phyloP scores from a whole-genome alignment of 2,113 vertebrate species.

The Petroica traversi region DNA sequence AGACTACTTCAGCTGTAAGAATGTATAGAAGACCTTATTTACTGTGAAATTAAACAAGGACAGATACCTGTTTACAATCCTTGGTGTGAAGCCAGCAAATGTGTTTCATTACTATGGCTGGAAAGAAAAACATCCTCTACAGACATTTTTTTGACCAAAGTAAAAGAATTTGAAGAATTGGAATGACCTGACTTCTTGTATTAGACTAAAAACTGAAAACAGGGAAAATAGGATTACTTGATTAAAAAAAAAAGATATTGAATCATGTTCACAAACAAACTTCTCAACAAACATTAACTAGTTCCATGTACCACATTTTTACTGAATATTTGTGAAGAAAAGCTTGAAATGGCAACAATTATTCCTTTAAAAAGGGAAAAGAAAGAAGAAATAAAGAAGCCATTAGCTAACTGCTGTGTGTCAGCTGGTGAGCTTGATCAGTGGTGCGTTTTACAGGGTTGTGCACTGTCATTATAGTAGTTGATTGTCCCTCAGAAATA shows the following conservation, averaged over 20 bases:
- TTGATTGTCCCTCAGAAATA: background rate
- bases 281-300: background rate
- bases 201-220: background rate
- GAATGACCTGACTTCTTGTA: background rate
- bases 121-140: background rate
- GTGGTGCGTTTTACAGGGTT: background rate
- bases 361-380: background rate
- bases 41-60: constrained; percentile 38
- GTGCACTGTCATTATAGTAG: background rate
- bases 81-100: background rate
- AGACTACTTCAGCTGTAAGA: background rate
- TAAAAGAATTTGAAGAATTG: background rate
- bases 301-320: background rate
- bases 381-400: background rate
- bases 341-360: background rate
- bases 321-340: background rate
- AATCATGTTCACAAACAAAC: background rate
- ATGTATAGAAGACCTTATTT: constrained; percentile 11
- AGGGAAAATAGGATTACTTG: background rate
- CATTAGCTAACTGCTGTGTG: background rate
- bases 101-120: constrained; percentile 14
- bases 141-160: background rate
- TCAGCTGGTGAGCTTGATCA: background rate
- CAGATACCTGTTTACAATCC: constrained; percentile 19
- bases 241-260: background rate